Conservation (phyloP, 2,888 invertebrate species). For the Drosophila anceps region DNA sequence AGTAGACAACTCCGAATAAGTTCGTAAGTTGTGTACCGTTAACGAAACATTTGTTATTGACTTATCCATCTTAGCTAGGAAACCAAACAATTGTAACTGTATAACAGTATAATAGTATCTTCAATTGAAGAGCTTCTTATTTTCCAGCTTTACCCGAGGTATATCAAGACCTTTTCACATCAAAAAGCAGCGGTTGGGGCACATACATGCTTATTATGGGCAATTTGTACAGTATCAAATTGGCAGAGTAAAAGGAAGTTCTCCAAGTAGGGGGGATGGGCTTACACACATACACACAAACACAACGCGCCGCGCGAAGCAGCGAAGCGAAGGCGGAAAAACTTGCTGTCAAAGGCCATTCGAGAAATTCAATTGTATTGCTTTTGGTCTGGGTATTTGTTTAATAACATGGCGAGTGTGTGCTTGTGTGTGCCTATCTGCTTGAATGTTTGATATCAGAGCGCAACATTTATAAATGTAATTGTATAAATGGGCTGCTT, state of each 20-base stretch:
- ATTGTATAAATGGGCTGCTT: conserved; percentile 75
- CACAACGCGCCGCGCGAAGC: not conserved
- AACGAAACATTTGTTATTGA: not conserved
- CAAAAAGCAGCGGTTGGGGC: not conserved
- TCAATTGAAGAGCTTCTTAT: not conserved
- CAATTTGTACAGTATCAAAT: conserved; percentile 49
- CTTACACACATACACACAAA: not conserved
- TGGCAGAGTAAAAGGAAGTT: conserved; percentile 17
- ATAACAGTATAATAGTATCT: not conserved
- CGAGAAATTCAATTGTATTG: conserved; percentile 49
- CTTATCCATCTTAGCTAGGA: not conserved
- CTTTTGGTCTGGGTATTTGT: conserved; percentile 44
- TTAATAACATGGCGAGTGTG: conserved; percentile 55
- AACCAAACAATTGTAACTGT: not conserved
- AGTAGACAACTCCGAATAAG: not conserved
- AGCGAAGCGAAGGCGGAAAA: conserved; percentile 28
- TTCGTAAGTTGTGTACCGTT: not conserved
- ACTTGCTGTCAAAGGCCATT: conserved; percentile 49
- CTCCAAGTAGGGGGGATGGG: not conserved
- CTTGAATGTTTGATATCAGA: conserved; percentile 57
- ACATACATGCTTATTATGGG: conserved; percentile 52
- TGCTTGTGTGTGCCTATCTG: conserved; percentile 20
- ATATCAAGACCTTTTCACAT: conserved; percentile 16
- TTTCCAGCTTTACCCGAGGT: conserved; percentile 2
- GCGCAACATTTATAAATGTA: conserved; percentile 75